Evolutionary conservation across 2,113 vertebrate species (phyloP), one percentile per base, ranked within the genome.

Genomic region (Heliornis fulica): DNA sequence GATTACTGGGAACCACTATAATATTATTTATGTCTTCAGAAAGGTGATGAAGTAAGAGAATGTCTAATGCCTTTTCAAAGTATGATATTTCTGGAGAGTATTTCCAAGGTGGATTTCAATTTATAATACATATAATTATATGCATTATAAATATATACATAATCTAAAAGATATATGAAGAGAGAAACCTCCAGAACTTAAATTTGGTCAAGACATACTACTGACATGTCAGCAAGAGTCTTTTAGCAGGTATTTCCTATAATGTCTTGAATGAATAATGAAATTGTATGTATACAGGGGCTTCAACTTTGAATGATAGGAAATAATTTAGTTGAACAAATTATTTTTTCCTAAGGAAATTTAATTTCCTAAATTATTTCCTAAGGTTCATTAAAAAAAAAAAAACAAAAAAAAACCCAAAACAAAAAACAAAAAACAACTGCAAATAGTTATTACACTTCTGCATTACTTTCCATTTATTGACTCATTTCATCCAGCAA

Each of bases 271-370:
- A 59, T 7, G 18, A 45, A 16, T 69, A 64, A 12, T 32, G 64
- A 50, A 9, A 23, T 40, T 25, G 25, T 51, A 51, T 56, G 3
- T 34, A 17, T 32, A 29, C 7, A 50, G 6, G 3, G 29, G 2
- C 0, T 1, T 31, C 9, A 23, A 2, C 11, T 92, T 90, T 81
- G 48, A 68, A 14, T 5, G 16, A 38, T 0, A 64, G 16, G 16
- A n/a, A 32, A 68, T 77, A 90, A 64, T 19, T 13, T 34, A 38
- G 3, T 66, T 60, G 8, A 41, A 45, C 32, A 32, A n/a, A 18
- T 28, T 29, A 7, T 1, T 43, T 53, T 64, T 66, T 63, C 22
- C 25, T 3, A 13, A 70, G 2, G 26, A 31, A 51, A 36, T 41
- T 15, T 31, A 25, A 46, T 31, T 76, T 51, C 50, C 50, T 51